Base-by-base conservation (phyloP, 2,113 vertebrate species). In the Excalfactoria chinensis region DNA sequence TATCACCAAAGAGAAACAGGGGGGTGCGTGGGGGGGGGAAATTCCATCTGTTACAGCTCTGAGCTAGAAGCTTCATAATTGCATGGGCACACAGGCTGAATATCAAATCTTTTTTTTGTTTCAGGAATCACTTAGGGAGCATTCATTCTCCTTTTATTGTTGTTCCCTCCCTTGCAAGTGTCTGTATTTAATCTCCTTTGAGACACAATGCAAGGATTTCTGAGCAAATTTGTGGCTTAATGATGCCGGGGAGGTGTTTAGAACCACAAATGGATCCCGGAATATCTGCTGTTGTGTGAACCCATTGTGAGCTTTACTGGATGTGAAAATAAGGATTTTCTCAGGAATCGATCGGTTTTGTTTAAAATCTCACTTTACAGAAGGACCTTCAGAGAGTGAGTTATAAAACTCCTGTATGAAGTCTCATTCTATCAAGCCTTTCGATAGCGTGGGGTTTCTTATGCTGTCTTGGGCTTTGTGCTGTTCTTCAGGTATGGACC, bases 21-120 rank as follows among this genome's bases (percentile, higher is more conserved):
- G 75, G n/a, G n/a, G n/a, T n/a, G n/a, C n/a, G n/a, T n/a, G n/a
- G n/a, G n/a, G 88, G 59, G 30, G 7, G 17, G 80, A 48, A 79
- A 86, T 49, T 95, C 96, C 97, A 97, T 97, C 97, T 97, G 97
- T 92, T 96, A 26, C 75, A 82, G 89, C 93, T 96, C 93, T 86
- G 95, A 91, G 96, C 94, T 43, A 34, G 93, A 75, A 86, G 85
- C 70, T 90, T 96, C 71, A 3, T 96, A 79, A 95, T 79, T 89
- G 92, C 48, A 20, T 66, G 86, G 94, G 74, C 46, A 87, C 95
- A 91, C 74, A 28, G 95, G 76, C 96, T 96, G 95, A 95, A 93
- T 84, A 94, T 93, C 89, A 89, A 93, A 56, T 56, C 30, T 77
- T 86, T 83, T 55, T 90, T 84, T 84, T 79, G 91, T 89, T 96